A percentile compares a stretch with the other conserved stretches of the same genome.
These are phyloP conservation scores for Hemitrygon akajei DNA, from an alignment of 2,797 vertebrate genomes.

Conservation along the genomic window DNA sequence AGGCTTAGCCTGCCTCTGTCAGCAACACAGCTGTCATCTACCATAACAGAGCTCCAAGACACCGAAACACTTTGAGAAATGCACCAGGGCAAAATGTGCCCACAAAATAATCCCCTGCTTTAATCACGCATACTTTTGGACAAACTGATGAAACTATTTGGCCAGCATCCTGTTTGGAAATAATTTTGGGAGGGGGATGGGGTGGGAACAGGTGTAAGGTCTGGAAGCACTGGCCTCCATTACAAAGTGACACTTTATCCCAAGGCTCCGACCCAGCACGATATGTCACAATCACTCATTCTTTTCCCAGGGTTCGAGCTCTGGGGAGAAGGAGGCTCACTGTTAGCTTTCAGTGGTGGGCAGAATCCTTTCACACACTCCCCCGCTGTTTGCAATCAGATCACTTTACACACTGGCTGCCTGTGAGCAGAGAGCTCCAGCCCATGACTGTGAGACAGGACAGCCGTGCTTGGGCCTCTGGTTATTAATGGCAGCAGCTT, in stretches of 20 bases:
- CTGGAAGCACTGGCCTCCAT: background rate
- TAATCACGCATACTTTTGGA: background rate
- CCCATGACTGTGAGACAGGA: background rate
- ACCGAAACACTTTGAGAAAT: background rate
- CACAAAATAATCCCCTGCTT: background rate
- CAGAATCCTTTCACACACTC: conserved; percentile 9
- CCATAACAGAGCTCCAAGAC: background rate
- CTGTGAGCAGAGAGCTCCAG: background rate
- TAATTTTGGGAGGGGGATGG: background rate
- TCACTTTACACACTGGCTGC: conserved; percentile 22
- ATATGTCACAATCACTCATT: background rate
- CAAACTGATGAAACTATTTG: background rate
- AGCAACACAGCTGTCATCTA: background rate
- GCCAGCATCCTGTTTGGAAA: background rate
- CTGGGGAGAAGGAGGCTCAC: background rate
- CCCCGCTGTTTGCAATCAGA: conserved; percentile 22
- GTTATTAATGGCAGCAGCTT: background rate
- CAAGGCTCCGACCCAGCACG: background rate
- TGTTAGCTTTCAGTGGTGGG: background rate
- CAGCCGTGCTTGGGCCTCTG: background rate
- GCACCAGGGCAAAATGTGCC: background rate
- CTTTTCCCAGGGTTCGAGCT: conserved; percentile 10
- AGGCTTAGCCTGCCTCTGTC: background rate
- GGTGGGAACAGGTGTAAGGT: background rate
- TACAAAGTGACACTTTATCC: conserved; percentile 11